Percentiles rank a stretch among this genome's conserved stretches.
These are phyloP conservation scores for Centrocercus urophasianus DNA, from an alignment of 2,113 vertebrate species.

Conservation along the genomic window DNA sequence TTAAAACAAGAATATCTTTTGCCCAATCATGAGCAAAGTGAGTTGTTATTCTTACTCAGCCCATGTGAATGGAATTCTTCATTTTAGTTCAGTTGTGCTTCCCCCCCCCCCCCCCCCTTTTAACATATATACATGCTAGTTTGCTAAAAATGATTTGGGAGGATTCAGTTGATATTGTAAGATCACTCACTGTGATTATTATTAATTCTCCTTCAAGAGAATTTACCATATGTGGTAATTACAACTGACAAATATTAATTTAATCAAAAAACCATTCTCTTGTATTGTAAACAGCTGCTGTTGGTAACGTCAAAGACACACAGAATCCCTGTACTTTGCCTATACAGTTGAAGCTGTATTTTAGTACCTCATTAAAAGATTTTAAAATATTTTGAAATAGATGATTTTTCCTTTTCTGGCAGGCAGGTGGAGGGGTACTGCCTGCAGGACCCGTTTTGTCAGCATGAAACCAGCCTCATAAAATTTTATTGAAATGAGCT, in stretches of 20 bases:
- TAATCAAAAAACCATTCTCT: neutral
- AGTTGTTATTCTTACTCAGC: neutral
- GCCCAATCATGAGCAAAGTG: neutral
- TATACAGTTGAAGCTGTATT: neutral
- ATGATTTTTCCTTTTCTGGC: conserved; percentile 3
- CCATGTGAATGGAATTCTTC: neutral
- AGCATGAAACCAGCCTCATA: conserved; percentile 66
- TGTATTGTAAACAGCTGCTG: neutral
- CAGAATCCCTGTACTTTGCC: neutral
- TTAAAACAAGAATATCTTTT: neutral
- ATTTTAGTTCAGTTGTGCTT: neutral
- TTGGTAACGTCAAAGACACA: neutral
- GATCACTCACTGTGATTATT: neutral
- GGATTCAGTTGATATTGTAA: neutral
- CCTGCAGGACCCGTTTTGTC: conserved; percentile 50
- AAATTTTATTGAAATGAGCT: conserved; percentile 77
- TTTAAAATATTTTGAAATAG: conserved; percentile 38
- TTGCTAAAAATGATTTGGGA: neutral
- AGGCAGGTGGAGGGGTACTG: conserved; percentile 44
- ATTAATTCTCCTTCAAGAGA: neutral
- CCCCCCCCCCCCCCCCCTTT: neutral
- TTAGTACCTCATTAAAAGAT: conserved; percentile 36
- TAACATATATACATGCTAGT: fast-evolving
- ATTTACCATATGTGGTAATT: neutral
- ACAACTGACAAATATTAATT: neutral